Evolutionary conservation across 2,888 invertebrate genomes (phyloP).

Genomic region (Macropis europaea): DNA sequence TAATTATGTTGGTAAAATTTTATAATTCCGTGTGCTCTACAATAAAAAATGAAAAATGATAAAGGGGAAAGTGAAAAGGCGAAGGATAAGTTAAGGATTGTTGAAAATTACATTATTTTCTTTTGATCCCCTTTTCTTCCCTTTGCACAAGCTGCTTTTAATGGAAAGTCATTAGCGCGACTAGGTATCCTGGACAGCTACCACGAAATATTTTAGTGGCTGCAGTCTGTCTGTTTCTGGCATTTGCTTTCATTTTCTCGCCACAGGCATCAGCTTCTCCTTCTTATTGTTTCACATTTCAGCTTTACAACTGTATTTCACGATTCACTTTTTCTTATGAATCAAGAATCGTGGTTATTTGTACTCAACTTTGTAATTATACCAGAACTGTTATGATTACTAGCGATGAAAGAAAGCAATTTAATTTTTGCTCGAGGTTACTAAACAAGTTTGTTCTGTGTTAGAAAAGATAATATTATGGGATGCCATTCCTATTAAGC

Average conservation of each 20-base stretch:
- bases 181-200: slow-evolving; percentile 17
- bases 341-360: too few species aligned
- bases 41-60: background rate
- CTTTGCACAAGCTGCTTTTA: slow-evolving; percentile 25
- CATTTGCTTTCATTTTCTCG: slow-evolving; percentile 27
- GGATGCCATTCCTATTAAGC: too few species aligned
- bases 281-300: background rate
- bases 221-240: slow-evolving; percentile 27
- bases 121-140: slow-evolving; percentile 1
- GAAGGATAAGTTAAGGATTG: background rate
- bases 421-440: too few species aligned
- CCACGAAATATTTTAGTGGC: slow-evolving; percentile 25
- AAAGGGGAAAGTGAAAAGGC: background rate
- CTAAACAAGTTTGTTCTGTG: too few species aligned
- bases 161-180: slow-evolving; percentile 51
- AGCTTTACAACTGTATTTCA: background rate
- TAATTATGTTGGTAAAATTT: too few species aligned
- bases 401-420: too few species aligned
- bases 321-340: background rate
- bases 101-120: slow-evolving; percentile 21
- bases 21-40: too few species aligned
- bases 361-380: too few species aligned
- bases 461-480: too few species aligned
- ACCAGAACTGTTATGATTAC: too few species aligned
- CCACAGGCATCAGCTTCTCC: slow-evolving; percentile 8